These are phyloP conservation scores for Hypercompe scribonia DNA, from an alignment of 2,888 invertebrate genomes.

Conservation along the genomic window DNA sequence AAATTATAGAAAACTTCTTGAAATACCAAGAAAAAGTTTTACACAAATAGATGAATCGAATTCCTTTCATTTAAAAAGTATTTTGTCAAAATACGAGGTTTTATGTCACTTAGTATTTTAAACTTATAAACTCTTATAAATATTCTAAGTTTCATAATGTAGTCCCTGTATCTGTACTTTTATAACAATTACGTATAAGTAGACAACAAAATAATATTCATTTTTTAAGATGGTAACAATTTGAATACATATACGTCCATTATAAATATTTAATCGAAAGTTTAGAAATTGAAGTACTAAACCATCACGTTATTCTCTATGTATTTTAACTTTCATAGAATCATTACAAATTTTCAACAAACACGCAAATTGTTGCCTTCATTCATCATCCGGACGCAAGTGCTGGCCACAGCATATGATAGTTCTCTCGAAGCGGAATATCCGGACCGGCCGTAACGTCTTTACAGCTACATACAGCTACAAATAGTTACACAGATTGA, in stretches of 20 bases:
- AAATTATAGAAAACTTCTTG: no score
- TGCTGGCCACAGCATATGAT: not conserved
- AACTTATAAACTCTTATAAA: not conserved
- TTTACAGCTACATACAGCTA: not conserved
- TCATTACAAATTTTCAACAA: not conserved
- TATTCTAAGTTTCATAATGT: no score
- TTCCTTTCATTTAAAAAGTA: no score
- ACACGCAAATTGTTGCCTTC: not conserved
- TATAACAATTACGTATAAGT: not conserved
- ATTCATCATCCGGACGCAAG: not conserved
- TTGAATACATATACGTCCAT: no score
- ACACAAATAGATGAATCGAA: no score
- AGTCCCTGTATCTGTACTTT: not conserved
- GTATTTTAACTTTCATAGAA: not conserved
- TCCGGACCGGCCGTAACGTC: constrained; percentile 1
- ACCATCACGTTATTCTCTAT: no score
- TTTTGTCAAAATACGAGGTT: no score
- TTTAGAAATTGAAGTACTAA: no score
- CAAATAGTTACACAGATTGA: constrained; percentile 18
- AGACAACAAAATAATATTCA: not conserved
- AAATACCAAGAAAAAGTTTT: no score
- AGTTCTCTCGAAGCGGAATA: constrained; percentile 6
- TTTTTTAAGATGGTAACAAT: no score
- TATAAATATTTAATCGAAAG: not conserved
- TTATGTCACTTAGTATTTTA: not conserved